Base-by-base conservation (phyloP, 2,113 vertebrate species). In the Embiotoca jacksoni region DNA sequence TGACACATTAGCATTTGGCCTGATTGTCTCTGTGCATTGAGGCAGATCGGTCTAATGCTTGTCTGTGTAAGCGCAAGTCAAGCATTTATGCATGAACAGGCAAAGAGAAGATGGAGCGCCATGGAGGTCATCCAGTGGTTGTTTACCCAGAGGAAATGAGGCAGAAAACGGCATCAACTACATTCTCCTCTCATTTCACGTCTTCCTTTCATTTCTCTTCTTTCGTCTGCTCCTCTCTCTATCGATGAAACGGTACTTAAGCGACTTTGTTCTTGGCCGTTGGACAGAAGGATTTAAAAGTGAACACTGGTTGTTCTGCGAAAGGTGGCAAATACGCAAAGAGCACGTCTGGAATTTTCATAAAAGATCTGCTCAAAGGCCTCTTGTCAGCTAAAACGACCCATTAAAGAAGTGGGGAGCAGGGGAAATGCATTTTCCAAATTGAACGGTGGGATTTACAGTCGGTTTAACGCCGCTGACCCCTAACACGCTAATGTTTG, bases 391-490 rank as follows among this genome's bases (percentile, higher is more conserved):
- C 96, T 95, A 93, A 96, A 98, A 97, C 90, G 81, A 94, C 96
- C 96, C 96, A 94, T 97, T 98, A 97, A 96, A 96, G 95, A 94
- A 96, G 95, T 94, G 93, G 87, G 80, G 93, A 96, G 96, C 96
- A 96, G 93, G 90, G 95, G 94, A 95, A 97, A 96, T 90, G 96
- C 98, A 97, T 97, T 98, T 98, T 95, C 96, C 96, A 98, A 96
- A 98, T 98, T 97, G 97, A 97, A 96, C 93, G 92, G 66, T 82
- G 87, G 95, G 97, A 99, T 99, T 99, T 99, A 99, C 97, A 96
- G 97, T 97, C 95, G 87, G 95, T 95, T 95, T 96, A 95, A 92
- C 94, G 94, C 95, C 64, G 78, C 94, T 83, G 97, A 98, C 97
- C 98, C 96, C 95, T 96, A 94, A 92, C 96, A 91, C 97, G 88